Evolutionary conservation across 2,797 vertebrate species (phyloP).

Genomic region (Prunella strophiata): DNA sequence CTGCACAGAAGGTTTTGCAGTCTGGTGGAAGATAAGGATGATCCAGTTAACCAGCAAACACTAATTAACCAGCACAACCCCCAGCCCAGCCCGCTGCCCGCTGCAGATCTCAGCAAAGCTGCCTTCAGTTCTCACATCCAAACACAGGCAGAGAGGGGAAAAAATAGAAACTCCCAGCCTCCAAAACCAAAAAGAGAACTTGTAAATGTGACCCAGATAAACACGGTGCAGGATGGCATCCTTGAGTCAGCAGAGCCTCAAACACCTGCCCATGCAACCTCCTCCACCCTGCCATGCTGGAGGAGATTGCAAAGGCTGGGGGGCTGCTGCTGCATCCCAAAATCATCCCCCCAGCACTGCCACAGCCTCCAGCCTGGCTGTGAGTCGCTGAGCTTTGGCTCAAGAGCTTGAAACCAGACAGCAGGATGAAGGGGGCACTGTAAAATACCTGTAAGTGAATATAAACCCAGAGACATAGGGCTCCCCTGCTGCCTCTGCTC

Average conservation of each 20-base stretch:
- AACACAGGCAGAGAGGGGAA: neutral
- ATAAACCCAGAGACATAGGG: neutral
- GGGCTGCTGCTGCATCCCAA: neutral
- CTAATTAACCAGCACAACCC: neutral
- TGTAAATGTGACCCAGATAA: slow-evolving; percentile 52
- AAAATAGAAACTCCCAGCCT: slow-evolving; percentile 19
- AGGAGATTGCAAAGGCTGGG: neutral
- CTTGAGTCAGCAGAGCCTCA: neutral
- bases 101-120: neutral
- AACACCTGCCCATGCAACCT: accelerated
- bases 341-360: neutral
- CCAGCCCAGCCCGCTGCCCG: accelerated
- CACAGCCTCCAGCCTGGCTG: neutral
- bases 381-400: neutral
- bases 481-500: slow-evolving; percentile 11
- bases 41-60: neutral
- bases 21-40: neutral
- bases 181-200: neutral
- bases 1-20: neutral
- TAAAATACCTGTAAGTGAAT: neutral
- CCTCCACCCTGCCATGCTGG: accelerated
- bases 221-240: neutral
- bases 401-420: neutral
- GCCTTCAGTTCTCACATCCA: neutral
- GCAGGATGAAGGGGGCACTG: neutral